These are phyloP conservation scores for Fragum fragum DNA, from an alignment of 2,888 invertebrate species.

Conservation along the genomic window DNA sequence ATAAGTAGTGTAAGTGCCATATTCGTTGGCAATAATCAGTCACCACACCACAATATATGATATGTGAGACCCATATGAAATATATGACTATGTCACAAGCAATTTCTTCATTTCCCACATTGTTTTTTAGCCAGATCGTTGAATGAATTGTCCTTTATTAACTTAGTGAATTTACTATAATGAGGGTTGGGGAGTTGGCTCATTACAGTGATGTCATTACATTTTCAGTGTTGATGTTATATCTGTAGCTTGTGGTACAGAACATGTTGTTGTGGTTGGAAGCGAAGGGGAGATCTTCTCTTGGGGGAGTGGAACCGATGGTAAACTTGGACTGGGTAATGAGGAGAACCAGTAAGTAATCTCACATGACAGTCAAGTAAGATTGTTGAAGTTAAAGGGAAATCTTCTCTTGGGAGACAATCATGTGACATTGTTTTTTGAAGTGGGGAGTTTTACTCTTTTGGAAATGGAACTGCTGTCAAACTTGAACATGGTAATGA, in stretches of 20 bases:
- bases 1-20: no score
- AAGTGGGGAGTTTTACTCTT: conserved; percentile 89
- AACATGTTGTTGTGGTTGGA: conserved; percentile 90
- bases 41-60: no score
- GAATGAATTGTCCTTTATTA: no score
- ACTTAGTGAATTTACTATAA: no score
- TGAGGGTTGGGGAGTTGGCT: no score
- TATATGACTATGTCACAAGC: no score
- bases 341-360: conserved; percentile 87
- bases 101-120: no score
- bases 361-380: background rate
- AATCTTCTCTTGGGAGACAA: no score
- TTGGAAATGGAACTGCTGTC: conserved; percentile 90
- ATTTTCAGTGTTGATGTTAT: conserved; percentile 89
- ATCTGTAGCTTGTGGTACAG: conserved; percentile 89
- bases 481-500: conserved; percentile 89
- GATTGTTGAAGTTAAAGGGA: background rate
- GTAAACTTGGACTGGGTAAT: conserved; percentile 89
- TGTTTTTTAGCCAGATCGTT: no score
- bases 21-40: no score
- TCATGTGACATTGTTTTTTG: conserved; percentile 90
- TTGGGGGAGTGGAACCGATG: conserved; percentile 90
- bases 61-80: no score
- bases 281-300: conserved; percentile 90
- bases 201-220: no score